Base-by-base conservation (phyloP, 2,797 vertebrate genomes). In the Ispidina picta region DNA sequence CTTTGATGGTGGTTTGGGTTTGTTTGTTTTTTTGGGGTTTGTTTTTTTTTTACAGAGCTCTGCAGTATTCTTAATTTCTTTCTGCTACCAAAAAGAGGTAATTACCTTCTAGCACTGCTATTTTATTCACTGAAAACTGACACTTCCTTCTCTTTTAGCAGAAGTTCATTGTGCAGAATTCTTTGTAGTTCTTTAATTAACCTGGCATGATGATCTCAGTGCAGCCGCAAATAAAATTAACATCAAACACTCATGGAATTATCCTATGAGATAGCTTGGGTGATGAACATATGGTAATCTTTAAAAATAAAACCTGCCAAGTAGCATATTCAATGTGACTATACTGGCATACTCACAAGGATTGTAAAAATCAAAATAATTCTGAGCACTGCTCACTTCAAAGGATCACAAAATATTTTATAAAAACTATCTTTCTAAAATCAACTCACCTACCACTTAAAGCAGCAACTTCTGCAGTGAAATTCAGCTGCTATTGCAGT, bases 111-210 rank as follows among this genome's bases (percentile, higher is more conserved):
- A 88, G 25, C 12, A 62, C 29, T 90, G 43, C 9, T 75, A 46
- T 84, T 93, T 95, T 91, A 75, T 74, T 84, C 46, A 83, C 65
- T 74, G 72, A 90, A 83, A 72, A 75, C 55, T 85, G 83, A 88
- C 78, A 83, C 20, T 88, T 93, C 69, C 81, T 94, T 92, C 89
- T 95, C 51, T 90, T 94, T 94, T 84, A 94, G 39, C 55, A 91
- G 83, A 81, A 85, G 39, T 79, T 89, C 75, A 80, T 92, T 90
- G 70, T 89, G 41, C 64, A 94, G 70, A 75, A 70, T 88, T 86
- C 66, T 94, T 95, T 94, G 83, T 85, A 89, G 78, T 85, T 51
- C 69, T 93, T 96, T 96, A 96, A 96, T 96, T 96, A 96, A 94
- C 86, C 92, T 91, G 81, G 88, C 83, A 83, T 75, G 81, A 95